These are phyloP conservation scores for Pheosia tremula DNA, from an alignment of 2,888 invertebrate species.

Conservation along the genomic window DNA sequence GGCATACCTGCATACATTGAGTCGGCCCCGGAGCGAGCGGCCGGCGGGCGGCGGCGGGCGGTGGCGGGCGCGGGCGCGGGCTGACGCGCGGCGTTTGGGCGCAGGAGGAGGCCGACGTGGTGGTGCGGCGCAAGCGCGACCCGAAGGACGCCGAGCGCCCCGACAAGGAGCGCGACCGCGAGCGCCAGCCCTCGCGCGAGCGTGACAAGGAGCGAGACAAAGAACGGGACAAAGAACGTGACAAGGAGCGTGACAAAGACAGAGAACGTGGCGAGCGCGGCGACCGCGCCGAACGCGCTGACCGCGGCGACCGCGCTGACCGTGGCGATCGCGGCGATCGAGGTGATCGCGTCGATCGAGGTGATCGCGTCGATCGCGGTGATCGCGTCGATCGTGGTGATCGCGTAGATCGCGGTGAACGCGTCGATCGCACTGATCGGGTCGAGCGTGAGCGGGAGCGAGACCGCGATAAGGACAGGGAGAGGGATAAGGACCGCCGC, in stretches of 20 bases:
- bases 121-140: slow-evolving; percentile 79
- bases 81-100: slow-evolving; percentile 43
- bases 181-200: slow-evolving; percentile 55
- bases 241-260: slow-evolving; percentile 29
- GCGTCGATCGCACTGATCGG: slow-evolving; percentile 51
- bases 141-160: slow-evolving; percentile 52
- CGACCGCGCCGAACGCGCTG: slow-evolving; percentile 22
- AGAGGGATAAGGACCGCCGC: slow-evolving; percentile 82
- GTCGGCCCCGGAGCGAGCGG: background rate
- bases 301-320: slow-evolving; percentile 45
- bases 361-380: slow-evolving; percentile 68
- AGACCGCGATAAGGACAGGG: slow-evolving; percentile 57
- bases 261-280: slow-evolving; percentile 36
- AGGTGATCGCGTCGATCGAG: slow-evolving; percentile 29
- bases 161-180: slow-evolving; percentile 59
- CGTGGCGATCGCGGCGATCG: slow-evolving; percentile 47
- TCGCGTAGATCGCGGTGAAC: slow-evolving; percentile 47
- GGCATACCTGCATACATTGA: too few relatives aligned
- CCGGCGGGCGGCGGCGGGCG: slow-evolving; percentile 11
- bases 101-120: slow-evolving; percentile 89
- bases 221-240: slow-evolving; percentile 27
- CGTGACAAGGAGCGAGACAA: slow-evolving; percentile 53
- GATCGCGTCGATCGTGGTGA: slow-evolving; percentile 47
- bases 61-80: slow-evolving; percentile 10
- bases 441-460: slow-evolving; percentile 50